These are phyloP conservation scores for Hirudinaria manillensis DNA, from an alignment of 2,888 invertebrate species.

Conservation along the genomic window DNA sequence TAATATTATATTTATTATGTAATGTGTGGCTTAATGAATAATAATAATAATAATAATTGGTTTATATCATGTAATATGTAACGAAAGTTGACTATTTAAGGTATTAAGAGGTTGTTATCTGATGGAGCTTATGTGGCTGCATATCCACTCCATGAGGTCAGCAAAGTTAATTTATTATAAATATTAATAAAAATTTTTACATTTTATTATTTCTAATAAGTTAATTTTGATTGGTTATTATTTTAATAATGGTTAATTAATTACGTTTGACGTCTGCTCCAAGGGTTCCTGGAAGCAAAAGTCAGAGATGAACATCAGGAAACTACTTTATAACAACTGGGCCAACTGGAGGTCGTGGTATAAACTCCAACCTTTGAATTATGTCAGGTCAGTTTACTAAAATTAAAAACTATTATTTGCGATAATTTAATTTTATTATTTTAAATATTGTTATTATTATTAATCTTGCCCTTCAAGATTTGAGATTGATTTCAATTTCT, in stretches of 20 bases:
- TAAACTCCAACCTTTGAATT: conserved; percentile 79
- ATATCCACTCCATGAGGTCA: conserved; percentile 42
- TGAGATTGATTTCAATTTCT: too few relatives aligned
- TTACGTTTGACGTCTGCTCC: background rate
- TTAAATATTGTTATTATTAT: too few relatives aligned
- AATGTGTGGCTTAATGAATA: too few relatives aligned
- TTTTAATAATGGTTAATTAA: background rate
- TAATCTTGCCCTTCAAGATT: too few relatives aligned
- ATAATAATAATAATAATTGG: too few relatives aligned
- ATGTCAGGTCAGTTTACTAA: conserved; percentile 62
- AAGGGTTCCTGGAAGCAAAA: conserved; percentile 51
- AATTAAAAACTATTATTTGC: too few relatives aligned
- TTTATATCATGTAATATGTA: too few relatives aligned
- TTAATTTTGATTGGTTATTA: background rate
- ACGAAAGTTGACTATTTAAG: conserved; percentile 19
- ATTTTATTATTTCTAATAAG: background rate
- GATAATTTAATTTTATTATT: too few relatives aligned
- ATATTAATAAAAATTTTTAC: background rate
- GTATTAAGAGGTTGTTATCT: conserved; percentile 39
- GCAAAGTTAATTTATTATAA: background rate
- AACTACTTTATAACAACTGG: conserved; percentile 75
- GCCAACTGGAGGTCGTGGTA: conserved; percentile 71
- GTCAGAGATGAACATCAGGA: conserved; percentile 47
- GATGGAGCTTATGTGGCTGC: conserved; percentile 39
- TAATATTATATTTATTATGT: too few relatives aligned